Percentiles rank a stretch among this genome's conserved stretches.
These are phyloP conservation scores for Schizopygopsis pylzovi DNA, from an alignment of 2,797 vertebrate genomes.

Conservation along the genomic window DNA sequence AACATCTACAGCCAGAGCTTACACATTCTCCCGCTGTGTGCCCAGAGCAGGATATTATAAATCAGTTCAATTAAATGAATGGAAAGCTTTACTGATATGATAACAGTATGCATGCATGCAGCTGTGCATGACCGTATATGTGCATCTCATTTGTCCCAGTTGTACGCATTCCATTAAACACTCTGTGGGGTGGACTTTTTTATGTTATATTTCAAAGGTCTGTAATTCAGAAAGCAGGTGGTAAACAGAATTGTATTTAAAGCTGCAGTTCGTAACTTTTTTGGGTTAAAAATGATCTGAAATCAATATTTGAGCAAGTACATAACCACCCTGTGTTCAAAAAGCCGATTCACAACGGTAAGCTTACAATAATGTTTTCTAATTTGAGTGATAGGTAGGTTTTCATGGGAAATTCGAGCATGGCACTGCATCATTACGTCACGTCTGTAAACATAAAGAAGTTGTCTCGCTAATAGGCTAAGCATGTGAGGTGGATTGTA, in stretches of 20 bases:
- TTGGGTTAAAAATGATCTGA: too few relatives aligned
- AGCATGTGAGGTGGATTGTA: too few relatives aligned
- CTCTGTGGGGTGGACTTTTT: background rate
- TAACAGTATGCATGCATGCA: background rate
- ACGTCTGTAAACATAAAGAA: too few relatives aligned
- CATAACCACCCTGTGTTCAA: too few relatives aligned
- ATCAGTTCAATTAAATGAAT: slow-evolving; percentile 19
- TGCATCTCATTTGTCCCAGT: background rate
- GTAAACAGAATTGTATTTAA: background rate
- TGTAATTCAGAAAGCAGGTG: background rate
- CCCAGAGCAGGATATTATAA: slow-evolving; percentile 20
- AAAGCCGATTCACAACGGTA: too few relatives aligned
- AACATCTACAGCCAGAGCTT: slow-evolving; percentile 39
- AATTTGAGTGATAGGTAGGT: too few relatives aligned
- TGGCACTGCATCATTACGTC: too few relatives aligned
- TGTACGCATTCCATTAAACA: slow-evolving; percentile 4
- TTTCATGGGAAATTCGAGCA: too few relatives aligned
- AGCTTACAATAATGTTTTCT: too few relatives aligned
- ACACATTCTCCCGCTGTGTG: slow-evolving; percentile 38
- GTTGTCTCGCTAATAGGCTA: too few relatives aligned
- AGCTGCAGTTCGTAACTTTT: too few relatives aligned
- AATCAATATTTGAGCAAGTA: too few relatives aligned
- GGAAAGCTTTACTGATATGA: slow-evolving; percentile 18
- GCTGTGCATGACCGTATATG: slow-evolving; percentile 23
- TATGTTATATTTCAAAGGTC: background rate